A percentile compares a stretch with the other conserved stretches of the same genome.
Conservation (phyloP, 1,140 invertebrate genomes). For the Euura saliciscinereae region DNA sequence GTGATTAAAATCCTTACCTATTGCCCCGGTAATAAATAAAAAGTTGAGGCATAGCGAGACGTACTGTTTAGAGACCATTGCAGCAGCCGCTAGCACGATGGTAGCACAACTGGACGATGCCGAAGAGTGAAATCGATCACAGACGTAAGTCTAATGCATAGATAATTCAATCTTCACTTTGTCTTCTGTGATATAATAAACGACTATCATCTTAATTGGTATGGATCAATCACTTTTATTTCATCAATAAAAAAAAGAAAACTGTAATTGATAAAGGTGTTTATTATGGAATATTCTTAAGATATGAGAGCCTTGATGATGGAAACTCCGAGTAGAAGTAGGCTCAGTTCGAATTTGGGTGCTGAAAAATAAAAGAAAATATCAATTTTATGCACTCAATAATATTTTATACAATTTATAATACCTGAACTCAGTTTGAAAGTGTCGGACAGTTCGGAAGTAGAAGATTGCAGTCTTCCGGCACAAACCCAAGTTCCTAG, state of each 20-base stretch:
- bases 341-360: not conserved
- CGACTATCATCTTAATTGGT: no score
- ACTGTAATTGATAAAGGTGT: not conserved
- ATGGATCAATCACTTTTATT: not conserved
- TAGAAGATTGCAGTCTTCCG: not conserved
- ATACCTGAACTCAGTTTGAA: constrained; percentile 1
- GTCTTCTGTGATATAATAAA: no score
- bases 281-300: not conserved
- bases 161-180: no score
- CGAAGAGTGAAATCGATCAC: no score
- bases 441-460: constrained; percentile 4
- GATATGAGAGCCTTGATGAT: not conserved
- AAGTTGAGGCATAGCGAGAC: not conserved
- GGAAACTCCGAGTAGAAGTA: not conserved
- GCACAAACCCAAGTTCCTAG: constrained; percentile 8
- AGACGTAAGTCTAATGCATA: no score
- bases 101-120: no score
- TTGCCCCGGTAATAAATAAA: no score
- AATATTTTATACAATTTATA: not conserved
- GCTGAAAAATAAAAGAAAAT: not conserved
- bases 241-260: not conserved
- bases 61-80: constrained; percentile 1
- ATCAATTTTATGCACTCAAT: not conserved
- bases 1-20: no score
- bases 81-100: not conserved